Percentiles rank a stretch among this genome's conserved stretches.
Conservation (phyloP, 2,888 invertebrate genomes). For the Hypsopygia costalis region DNA sequence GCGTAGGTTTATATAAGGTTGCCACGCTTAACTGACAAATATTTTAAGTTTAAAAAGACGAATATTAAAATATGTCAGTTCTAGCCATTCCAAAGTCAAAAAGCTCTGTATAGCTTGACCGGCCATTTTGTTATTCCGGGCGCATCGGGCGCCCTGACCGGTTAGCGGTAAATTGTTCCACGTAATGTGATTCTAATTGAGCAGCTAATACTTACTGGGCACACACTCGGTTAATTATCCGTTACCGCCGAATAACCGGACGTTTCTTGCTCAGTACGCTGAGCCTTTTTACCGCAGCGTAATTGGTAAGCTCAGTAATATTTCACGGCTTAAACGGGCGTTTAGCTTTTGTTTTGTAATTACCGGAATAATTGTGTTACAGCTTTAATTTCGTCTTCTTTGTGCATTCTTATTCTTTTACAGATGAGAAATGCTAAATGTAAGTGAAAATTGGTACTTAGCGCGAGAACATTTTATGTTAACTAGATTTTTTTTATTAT, state of each 20-base stretch:
- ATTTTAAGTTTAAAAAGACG: too few species aligned
- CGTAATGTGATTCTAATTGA: constrained; percentile 79
- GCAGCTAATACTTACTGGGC: constrained; percentile 68
- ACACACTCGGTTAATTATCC: constrained; percentile 60
- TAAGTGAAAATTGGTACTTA: not conserved
- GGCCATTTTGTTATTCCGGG: constrained; percentile 63
- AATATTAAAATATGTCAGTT: not conserved
- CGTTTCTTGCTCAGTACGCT: constrained; percentile 20
- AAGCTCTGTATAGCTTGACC: constrained; percentile 20
- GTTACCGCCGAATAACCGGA: constrained; percentile 29
- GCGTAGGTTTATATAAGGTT: too few species aligned
- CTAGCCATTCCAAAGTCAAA: constrained; percentile 2
- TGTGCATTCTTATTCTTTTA: constrained; percentile 1
- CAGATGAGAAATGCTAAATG: not conserved
- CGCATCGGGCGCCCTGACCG: constrained; percentile 58
- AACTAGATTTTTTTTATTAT: too few species aligned
- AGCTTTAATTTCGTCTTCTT: constrained; percentile 8
- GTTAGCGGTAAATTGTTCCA: constrained; percentile 74
- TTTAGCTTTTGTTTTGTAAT: constrained; percentile 14
- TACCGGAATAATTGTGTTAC: constrained; percentile 8
- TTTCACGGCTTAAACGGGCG: constrained; percentile 12
- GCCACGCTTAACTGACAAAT: too few species aligned
- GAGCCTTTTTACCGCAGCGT: constrained; percentile 16
- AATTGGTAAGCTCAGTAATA: constrained; percentile 13
- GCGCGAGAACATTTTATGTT: too few species aligned